Evolutionary conservation across 2,113 vertebrate species (phyloP), one percentile per base, ranked within the genome.

Genomic region (Candoia aspera): DNA sequence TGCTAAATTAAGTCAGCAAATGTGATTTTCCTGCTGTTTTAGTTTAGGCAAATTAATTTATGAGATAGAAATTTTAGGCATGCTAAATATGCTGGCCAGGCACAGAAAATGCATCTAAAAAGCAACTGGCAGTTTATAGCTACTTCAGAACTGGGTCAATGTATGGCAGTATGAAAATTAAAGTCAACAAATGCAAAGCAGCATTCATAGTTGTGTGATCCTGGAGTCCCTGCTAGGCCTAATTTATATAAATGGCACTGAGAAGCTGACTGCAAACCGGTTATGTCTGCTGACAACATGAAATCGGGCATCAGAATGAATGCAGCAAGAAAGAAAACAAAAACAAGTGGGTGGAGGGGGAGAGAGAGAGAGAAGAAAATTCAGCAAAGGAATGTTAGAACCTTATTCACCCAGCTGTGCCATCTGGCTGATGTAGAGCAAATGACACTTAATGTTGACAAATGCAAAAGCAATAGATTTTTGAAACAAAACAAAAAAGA

Each of bases 241-340:
- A 97, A 97, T 97, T 96, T 97, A 96, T 96, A 97, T 97, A 97
- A 97, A 97, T 97, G 95, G 93, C 94, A 95, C 92, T 0, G 0
- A 96, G 96, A 95, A 96, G 93, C 95, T 96, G 93, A 95, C 95
- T 96, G 84, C 93, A 95, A 93, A 96, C 94, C 90, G 91, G 93
- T 95, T 96, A 95, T 94, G 93, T 91, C 93, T 96, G 96, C 96
- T 97, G 96, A 97, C 96, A 97, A 84, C 91, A 95, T 92, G 91
- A 89, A 96, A 96, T 0, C 95, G 95, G 94, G 92, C 85, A 46
- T 60, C 46, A 94, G 73, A 93, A 92, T 96, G 95, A 93, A 95
- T 96, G 93, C 0, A 68, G 87, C 92, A 33, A 92, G 83, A 55
- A 84, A 91, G 93, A 68, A 46, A 88, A 86, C 92, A 88, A 94